A percentile compares a stretch with the other conserved stretches of the same genome.
These are phyloP conservation scores for Copsychus sechellarum DNA, from an alignment of 2,113 vertebrate species.

Conservation along the genomic window DNA sequence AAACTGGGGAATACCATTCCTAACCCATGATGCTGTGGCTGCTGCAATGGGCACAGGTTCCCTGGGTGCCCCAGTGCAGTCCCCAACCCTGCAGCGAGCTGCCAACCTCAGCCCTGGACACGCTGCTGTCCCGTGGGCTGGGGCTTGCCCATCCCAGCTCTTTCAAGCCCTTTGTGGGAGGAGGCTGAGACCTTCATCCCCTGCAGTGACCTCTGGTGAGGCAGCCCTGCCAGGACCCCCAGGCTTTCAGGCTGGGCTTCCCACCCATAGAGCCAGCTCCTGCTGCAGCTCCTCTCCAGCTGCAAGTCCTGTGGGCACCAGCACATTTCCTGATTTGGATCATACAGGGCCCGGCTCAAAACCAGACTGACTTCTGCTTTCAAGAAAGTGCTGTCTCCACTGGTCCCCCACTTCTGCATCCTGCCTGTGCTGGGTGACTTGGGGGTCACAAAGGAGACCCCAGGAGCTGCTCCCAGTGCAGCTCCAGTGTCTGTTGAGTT, in stretches of 20 bases:
- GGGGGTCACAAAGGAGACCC: neutral
- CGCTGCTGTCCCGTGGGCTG: fast-evolving
- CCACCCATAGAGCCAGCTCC: neutral
- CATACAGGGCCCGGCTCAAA: neutral
- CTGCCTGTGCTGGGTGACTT: fast-evolving
- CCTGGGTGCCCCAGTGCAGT: neutral
- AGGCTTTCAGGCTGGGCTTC: fast-evolving
- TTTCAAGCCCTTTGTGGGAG: neutral
- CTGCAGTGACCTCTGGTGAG: neutral
- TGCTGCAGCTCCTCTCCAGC: neutral
- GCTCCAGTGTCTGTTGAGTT: neutral
- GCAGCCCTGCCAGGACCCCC: neutral
- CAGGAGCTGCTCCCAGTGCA: neutral
- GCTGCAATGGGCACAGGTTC: neutral
- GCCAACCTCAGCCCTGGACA: neutral
- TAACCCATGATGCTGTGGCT: neutral
- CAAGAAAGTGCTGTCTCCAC: neutral
- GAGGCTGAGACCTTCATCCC: fast-evolving
- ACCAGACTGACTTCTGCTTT: neutral
- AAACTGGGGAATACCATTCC: neutral
- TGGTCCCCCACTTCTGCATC: neutral
- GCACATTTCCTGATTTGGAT: fast-evolving
- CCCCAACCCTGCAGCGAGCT: fast-evolving
- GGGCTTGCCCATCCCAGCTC: neutral
- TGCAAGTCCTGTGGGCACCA: fast-evolving